These are phyloP conservation scores for Myoxocephalus aenaeus DNA, from an alignment of 2,797 vertebrate genomes.

Conservation along the genomic window DNA sequence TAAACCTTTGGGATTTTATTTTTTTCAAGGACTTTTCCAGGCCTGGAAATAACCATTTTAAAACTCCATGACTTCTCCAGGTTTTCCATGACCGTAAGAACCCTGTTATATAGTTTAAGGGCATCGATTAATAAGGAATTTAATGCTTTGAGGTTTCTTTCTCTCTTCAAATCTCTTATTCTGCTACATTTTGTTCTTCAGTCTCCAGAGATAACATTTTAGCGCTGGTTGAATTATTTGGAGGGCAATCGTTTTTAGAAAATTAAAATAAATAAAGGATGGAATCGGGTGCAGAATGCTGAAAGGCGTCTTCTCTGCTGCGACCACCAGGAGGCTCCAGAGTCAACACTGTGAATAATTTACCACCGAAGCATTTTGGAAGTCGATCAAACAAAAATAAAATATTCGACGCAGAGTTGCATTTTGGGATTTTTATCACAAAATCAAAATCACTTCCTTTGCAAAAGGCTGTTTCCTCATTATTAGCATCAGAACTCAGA, in stretches of 20 bases:
- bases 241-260: background rate
- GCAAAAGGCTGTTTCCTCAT: background rate
- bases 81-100: too few species aligned
- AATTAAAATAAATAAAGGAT: rapidly evolving
- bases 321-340: slow-evolving; percentile 2
- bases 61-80: too few species aligned
- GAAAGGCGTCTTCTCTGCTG: background rate
- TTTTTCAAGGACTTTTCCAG: too few species aligned
- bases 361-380: background rate
- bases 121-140: background rate
- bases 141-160: background rate
- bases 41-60: too few species aligned
- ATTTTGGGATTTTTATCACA: slow-evolving; percentile 35
- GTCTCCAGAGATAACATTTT: background rate
- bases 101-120: too few species aligned
- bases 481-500: background rate
- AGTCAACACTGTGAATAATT: background rate
- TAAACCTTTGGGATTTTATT: too few species aligned
- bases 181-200: background rate
- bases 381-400: background rate
- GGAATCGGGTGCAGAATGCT: background rate
- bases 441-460: slow-evolving; percentile 1
- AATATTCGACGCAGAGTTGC: background rate
- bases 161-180: background rate
- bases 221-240: background rate